A percentile compares a stretch with the other conserved stretches of the same genome.
Conservation (phyloP, 2,797 vertebrate species). For the Pipistrellus kuhlii region DNA sequence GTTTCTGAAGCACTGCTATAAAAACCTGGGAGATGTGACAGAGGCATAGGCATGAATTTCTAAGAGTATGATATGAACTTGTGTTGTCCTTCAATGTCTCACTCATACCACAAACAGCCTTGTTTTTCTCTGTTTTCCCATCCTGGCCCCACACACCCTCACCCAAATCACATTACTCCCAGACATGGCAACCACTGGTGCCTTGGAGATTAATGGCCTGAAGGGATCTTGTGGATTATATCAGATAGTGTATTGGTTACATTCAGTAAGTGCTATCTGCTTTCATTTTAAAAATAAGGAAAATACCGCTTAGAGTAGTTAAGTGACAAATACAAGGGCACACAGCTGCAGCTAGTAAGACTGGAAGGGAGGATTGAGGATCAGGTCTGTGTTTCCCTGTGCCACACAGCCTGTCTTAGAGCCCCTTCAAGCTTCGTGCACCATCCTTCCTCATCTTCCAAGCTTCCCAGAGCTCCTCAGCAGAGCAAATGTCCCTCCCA, state of each 20-base stretch:
- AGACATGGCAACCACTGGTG: neutral
- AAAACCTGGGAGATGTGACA: neutral
- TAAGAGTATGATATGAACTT: neutral
- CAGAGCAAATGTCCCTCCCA: neutral
- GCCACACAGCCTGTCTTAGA: neutral
- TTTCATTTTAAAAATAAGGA: constrained; percentile 45
- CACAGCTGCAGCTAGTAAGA: neutral
- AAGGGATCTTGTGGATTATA: constrained; percentile 8
- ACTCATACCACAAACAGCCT: neutral
- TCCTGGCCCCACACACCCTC: no score
- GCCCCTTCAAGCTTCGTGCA: neutral
- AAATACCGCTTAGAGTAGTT: neutral
- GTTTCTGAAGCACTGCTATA: neutral
- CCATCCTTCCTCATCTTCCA: neutral
- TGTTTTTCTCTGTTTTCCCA: neutral
- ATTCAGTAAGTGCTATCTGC: neutral
- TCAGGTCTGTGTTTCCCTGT: neutral
- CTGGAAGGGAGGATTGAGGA: neutral
- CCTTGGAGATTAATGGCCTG: constrained; percentile 28
- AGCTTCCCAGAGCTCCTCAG: neutral
- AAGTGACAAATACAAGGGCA: neutral
- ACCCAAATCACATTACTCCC: neutral
- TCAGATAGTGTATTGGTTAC: neutral
- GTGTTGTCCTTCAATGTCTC: neutral
- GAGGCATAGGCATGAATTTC: neutral